A percentile compares a stretch with the other conserved stretches of the same genome.
Evolutionary conservation across 2,113 vertebrate species (phyloP).

Genomic region (Fregata magnificens): DNA sequence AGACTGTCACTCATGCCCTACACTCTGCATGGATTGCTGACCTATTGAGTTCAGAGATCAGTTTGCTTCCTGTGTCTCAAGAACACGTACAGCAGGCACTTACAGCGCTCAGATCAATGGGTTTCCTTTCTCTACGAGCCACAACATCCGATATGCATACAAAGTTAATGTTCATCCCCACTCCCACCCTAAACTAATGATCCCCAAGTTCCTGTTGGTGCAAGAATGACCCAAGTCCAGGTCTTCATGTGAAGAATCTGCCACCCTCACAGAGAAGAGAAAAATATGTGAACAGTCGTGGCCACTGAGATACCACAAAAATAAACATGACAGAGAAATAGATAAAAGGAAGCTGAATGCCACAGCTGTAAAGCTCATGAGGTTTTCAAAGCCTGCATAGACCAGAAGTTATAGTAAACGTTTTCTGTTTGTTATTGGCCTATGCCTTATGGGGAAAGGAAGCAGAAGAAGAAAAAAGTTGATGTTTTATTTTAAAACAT

Average conservation of each 20-base stretch:
- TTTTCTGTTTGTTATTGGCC: not conserved
- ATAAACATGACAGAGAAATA: not conserved
- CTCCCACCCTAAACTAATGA: not conserved
- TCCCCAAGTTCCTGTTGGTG: not conserved
- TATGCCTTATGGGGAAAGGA: not conserved
- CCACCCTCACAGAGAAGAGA: not conserved
- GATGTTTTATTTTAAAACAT: not conserved
- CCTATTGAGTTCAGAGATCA: not conserved
- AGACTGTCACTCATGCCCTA: not conserved
- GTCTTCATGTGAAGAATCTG: not conserved
- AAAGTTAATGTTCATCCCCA: not conserved
- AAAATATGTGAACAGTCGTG: not conserved
- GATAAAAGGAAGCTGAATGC: not conserved
- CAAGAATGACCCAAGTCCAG: not conserved
- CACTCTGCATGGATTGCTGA: not conserved
- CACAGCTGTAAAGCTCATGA: not conserved
- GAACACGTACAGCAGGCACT: not conserved
- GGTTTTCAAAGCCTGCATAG: not conserved
- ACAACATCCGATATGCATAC: accelerated
- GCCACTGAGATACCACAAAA: not conserved
- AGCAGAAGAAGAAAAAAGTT: not conserved
- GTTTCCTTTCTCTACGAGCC: not conserved
- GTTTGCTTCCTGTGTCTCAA: not conserved
- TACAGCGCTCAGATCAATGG: not conserved
- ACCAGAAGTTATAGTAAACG: not conserved